Base-by-base conservation (phyloP, 2,888 invertebrate species). In the Petrolisthes cinctipes region DNA sequence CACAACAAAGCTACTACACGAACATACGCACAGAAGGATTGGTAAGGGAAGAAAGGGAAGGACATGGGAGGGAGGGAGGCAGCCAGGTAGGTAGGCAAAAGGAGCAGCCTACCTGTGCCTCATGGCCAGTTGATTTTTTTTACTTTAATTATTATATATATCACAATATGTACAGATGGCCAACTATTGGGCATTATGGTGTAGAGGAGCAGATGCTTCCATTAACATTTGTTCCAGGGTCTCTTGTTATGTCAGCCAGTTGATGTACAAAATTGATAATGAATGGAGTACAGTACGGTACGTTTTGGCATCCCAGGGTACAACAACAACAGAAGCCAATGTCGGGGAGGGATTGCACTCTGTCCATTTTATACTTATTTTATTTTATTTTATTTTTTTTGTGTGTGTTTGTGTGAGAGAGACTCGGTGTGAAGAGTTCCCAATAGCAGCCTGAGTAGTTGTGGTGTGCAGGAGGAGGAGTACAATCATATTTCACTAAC, bases 1-100 rank as follows among this genome's bases (percentile, higher is more conserved):
- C 87, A 87, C 87, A 75, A 83, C 57, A 71, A 87, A 84, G 87
- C 87, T 87, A 87, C 87, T 87, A 87, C 80, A 87, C 79, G 83
- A 71, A 83, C 87, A 86, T 82, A 87, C 80, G 61, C 86, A 86
- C 76, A 78, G 75, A 84, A 73, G 54, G 37, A 37, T 37, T 37
- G 17, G 56, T 56, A 56, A 54, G 14, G 51, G 51, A 5, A 37
- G 37, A 78, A 37, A 37, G 37, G 78, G 53, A 78, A 54, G 54
- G 54, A 78, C 17, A 56, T 54, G 23, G n/a, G 56, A 54, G 57
- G 56, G 54, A 54, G 82, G 71, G 83, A 86, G 71, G 81, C 75
- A 71, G 82, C 80, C 61, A 61, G 81, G 9, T 37, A 71, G 57
- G 79, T 71, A n/a, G 71, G 14, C 71, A n/a, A 71, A 71, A 20